These are phyloP conservation scores for Clarias laeviceps DNA, from an alignment of 2,797 vertebrate species.

Conservation along the genomic window DNA sequence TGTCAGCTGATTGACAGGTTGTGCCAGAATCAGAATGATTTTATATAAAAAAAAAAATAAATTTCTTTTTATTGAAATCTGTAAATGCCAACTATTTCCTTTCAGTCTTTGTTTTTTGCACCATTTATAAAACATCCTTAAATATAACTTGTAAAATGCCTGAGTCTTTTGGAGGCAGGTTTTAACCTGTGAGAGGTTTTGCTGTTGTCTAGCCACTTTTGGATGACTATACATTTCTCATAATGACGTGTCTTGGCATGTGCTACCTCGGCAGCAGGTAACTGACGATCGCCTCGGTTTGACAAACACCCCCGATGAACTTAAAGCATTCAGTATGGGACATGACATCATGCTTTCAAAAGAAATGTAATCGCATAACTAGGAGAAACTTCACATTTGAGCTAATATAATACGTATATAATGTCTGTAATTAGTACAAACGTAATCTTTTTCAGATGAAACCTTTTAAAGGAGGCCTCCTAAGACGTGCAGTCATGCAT, in stretches of 20 bases:
- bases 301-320: slow-evolving; percentile 15
- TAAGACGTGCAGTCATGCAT: background rate
- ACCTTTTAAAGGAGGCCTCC: background rate
- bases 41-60: too few relatives aligned
- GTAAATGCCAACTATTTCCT: background rate
- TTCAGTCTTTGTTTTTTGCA: background rate
- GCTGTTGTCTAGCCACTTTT: slow-evolving; percentile 15
- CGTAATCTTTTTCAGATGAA: background rate
- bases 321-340: background rate
- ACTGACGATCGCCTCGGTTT: background rate
- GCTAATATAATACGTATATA: background rate
- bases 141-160: slow-evolving; percentile 4
- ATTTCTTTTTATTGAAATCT: background rate
- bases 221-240: slow-evolving; percentile 19
- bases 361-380: background rate
- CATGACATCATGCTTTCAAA: slow-evolving; percentile 6
- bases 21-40: slow-evolving; percentile 7
- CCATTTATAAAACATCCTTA: background rate
- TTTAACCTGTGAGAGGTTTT: slow-evolving; percentile 28
- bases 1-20: slow-evolving; percentile 21
- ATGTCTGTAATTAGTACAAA: background rate
- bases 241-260: slow-evolving; percentile 20
- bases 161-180: slow-evolving; percentile 9
- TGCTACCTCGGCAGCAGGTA: background rate
- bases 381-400: background rate